Evolutionary conservation across 2,888 invertebrate species (phyloP), one percentile per base, ranked within the genome.

Genomic region (Pterostichus madidus): DNA sequence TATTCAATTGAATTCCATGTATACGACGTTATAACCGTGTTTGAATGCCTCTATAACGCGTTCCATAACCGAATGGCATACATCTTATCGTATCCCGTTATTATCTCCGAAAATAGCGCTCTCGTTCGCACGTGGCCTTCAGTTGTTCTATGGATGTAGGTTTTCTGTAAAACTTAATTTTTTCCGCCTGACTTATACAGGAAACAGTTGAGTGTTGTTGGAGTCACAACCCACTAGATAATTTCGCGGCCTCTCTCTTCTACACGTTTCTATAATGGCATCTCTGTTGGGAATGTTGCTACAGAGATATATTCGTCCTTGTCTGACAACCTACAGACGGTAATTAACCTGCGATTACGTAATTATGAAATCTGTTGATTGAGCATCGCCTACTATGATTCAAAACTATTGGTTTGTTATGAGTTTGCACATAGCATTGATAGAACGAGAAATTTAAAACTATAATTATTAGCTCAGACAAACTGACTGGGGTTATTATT

Each of bases 291-390:
- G 5, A n/a, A 4, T 6, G 7, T 64, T 0, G 31, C 11, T 4
- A 11, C 44, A 15, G 10, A 13, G 11, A 71, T 71, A 17, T 17
- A 10, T 11, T 8, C 11, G 17, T 71, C 56, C 32, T 53, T 56
- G 6, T 56, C 39, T 35, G 11, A 49, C 52, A 13, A 17, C 76
- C 76, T 56, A 76, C 76, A 39, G 52, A 52, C 76, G 76, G 76
- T 56, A 76, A 76, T 76, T 76, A 76, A 76, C 76, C 76, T 76
- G 53, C 17, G 56, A 10, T 76, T 76, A 56, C 76, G 56, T 76
- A 76, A 76, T 76, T 39, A 53, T 56, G 52, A 76, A 76, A 76
- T 76, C 75, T 56, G 76, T 56, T 39, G 49, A 75, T 52, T 75
- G 53, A 76, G 39, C 32, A 76, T 75, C 75, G 75, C 49, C 75